A percentile compares a stretch with the other conserved stretches of the same genome.
These are phyloP conservation scores for Euleptes europaea DNA, from an alignment of 2,113 vertebrate genomes.

Conservation along the genomic window DNA sequence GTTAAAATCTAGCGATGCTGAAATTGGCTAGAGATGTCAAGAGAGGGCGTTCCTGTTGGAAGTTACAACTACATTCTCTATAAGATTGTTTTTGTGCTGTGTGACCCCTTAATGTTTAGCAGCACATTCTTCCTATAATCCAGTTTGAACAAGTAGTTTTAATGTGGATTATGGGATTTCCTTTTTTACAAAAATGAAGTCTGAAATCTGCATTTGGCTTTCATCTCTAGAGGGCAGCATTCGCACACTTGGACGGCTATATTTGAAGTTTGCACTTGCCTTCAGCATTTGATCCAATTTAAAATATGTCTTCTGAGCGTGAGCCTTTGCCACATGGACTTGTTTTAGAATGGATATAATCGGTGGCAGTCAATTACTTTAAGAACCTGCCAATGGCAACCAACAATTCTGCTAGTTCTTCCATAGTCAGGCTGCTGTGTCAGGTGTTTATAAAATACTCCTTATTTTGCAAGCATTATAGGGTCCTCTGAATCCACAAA, in stretches of 20 bases:
- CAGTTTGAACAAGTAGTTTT: not conserved
- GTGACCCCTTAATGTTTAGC: not conserved
- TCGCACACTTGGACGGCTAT: not conserved
- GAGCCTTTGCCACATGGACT: not conserved
- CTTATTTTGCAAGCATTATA: not conserved
- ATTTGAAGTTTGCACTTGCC: not conserved
- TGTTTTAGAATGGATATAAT: not conserved
- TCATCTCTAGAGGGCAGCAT: constrained; percentile 62
- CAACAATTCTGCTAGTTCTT: not conserved
- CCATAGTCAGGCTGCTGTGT: not conserved
- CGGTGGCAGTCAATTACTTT: not conserved
- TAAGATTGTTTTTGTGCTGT: not conserved
- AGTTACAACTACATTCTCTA: not conserved
- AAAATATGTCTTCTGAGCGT: not conserved
- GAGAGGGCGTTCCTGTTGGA: not conserved
- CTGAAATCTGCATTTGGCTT: not conserved
- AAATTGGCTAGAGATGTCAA: not conserved
- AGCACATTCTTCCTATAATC: not conserved
- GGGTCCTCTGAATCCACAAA: not conserved
- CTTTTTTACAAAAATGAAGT: not conserved
- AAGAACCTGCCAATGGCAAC: constrained; percentile 7
- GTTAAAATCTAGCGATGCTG: too few species aligned
- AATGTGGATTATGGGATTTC: not conserved
- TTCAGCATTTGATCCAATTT: not conserved
- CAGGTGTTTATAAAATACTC: not conserved